phyloP scores from a whole-genome alignment of 92 coral and sea anemone genomes.

The Parazoanthus darwini region DNA sequence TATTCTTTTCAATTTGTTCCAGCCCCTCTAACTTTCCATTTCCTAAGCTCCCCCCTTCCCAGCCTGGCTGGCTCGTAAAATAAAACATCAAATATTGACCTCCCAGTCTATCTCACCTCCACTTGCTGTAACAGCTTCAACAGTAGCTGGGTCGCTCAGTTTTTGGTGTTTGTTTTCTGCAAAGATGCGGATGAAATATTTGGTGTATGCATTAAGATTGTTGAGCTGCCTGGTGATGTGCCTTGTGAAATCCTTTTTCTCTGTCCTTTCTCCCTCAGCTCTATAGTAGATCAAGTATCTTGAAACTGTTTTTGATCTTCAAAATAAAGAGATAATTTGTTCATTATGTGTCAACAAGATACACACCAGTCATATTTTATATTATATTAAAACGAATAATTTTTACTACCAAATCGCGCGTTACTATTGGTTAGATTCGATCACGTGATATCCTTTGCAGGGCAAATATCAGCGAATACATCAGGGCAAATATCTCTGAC shows the following conservation, averaged over 20 bases:
- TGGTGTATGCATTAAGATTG: conserved; percentile 29
- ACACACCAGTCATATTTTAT: not conserved
- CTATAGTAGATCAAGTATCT: conserved; percentile 26
- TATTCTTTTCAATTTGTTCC: no score
- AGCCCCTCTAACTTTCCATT: no score
- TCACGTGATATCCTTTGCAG: no score
- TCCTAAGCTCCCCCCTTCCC: no score
- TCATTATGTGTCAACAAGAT: not conserved
- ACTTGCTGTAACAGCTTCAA: conserved; percentile 33
- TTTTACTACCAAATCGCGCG: no score
- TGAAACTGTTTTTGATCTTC: conserved; percentile 9
- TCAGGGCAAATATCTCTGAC: no score
- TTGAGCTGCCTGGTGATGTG: conserved; percentile 26
- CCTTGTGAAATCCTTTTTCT: conserved; percentile 21
- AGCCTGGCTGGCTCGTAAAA: no score
- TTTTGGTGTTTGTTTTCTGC: conserved; percentile 20
- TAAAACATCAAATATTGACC: not conserved
- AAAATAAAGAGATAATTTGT: not conserved
- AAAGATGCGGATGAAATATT: conserved; percentile 22
- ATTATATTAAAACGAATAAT: no score
- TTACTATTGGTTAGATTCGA: no score
- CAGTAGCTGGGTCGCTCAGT: conserved; percentile 4
- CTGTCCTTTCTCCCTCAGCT: conserved; percentile 13
- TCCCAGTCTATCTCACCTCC: conserved; percentile 12
- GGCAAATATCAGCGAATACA: no score